These are phyloP conservation scores for Stomatorhinus walkeri DNA, from an alignment of 2,797 vertebrate genomes.

Conservation along the genomic window DNA sequence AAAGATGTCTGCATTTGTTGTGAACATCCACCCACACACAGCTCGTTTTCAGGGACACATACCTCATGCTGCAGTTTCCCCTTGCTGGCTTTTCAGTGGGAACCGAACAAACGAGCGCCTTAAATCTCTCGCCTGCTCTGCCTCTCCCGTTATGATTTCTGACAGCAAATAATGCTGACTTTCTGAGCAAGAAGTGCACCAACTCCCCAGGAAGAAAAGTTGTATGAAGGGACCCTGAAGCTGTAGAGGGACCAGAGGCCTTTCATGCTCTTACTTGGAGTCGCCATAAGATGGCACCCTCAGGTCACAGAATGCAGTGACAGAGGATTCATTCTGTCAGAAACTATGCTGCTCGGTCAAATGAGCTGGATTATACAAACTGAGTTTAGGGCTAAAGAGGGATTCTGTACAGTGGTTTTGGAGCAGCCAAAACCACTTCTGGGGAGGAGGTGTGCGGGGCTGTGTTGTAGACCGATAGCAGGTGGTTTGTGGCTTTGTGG, in stretches of 20 bases:
- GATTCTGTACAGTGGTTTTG: background rate
- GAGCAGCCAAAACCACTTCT: background rate
- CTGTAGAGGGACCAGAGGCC: background rate
- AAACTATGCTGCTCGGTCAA: background rate
- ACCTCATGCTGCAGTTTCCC: background rate
- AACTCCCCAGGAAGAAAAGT: background rate
- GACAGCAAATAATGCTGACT: background rate
- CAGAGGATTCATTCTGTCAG: background rate
- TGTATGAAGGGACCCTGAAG: background rate
- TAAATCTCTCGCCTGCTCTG: background rate
- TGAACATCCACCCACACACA: background rate
- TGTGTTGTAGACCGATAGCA: background rate
- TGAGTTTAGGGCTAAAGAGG: background rate
- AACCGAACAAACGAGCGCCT: background rate
- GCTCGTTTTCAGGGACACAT: background rate
- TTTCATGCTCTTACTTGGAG: conserved; percentile 30
- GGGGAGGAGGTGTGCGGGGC: background rate
- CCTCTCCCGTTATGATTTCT: background rate
- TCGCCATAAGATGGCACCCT: conserved; percentile 44
- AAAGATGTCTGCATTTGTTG: background rate
- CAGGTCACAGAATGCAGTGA: background rate
- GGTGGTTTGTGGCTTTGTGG: background rate
- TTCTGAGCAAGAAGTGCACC: background rate
- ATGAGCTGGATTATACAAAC: background rate
- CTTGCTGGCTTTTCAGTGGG: background rate